Conservation (phyloP, 2,888 invertebrate genomes). For the Galeopsomyia nigrocyanea region DNA sequence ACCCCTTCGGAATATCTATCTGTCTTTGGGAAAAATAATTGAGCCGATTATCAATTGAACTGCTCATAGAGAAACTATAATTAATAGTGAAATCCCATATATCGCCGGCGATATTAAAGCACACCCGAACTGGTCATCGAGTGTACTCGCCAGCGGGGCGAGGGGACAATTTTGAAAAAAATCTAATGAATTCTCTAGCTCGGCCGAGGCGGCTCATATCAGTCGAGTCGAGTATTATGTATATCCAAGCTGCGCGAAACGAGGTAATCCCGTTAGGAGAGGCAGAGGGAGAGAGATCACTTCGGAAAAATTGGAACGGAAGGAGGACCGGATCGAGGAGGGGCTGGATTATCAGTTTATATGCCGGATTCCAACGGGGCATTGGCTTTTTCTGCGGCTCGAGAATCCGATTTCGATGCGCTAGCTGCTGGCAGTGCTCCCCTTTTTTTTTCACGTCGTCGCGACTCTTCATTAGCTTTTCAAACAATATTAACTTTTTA, state of each 20-base stretch:
- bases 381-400: neutral
- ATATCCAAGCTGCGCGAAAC: slow-evolving; percentile 8
- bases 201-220: slow-evolving; percentile 3
- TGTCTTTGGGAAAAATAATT: no score
- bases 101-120: no score
- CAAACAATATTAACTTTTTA: slow-evolving; percentile 1
- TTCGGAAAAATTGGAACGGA: slow-evolving; percentile 33
- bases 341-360: slow-evolving; percentile 38
- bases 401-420: slow-evolving; percentile 28
- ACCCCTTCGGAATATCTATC: no score
- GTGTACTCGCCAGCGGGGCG: no score
- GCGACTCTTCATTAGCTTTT: neutral
- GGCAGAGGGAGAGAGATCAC: slow-evolving; percentile 1
- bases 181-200: neutral
- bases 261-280: slow-evolving; percentile 25
- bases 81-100: no score
- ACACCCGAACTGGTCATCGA: no score
- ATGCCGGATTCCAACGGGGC: slow-evolving; percentile 9
- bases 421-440: slow-evolving; percentile 6
- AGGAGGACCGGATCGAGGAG: slow-evolving; percentile 16
- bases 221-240: slow-evolving; percentile 19
- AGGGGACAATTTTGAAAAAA: neutral
- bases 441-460: slow-evolving; percentile 1
- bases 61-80: no score
- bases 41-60: no score